phyloP scores from a whole-genome alignment of 2,113 vertebrate species.

The Rhizomys pruinosus region DNA sequence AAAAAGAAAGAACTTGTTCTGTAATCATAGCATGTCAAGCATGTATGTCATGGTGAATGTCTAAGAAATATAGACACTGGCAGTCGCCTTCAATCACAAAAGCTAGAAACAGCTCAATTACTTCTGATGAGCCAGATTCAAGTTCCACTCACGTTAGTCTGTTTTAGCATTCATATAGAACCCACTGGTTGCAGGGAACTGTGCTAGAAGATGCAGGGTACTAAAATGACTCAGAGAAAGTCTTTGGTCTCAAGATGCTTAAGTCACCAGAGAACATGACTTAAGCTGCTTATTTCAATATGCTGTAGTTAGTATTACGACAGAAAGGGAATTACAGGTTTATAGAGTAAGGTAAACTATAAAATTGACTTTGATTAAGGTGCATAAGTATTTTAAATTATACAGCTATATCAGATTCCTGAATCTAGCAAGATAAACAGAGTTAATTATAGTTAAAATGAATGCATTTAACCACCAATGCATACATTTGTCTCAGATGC shows the following conservation, averaged over 20 bases:
- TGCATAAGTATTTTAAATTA: conserved; percentile 44
- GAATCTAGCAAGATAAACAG: background rate
- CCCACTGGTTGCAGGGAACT: background rate
- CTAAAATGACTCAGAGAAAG: background rate
- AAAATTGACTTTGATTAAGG: conserved; percentile 38
- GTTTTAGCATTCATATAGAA: background rate
- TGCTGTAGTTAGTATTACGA: background rate
- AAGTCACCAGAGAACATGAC: background rate
- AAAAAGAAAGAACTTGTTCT: conserved; percentile 22
- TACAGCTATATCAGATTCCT: background rate
- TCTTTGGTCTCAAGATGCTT: background rate
- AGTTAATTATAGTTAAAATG: conserved; percentile 23
- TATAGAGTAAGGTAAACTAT: conserved; percentile 34
- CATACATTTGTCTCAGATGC: background rate
- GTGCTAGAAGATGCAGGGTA: background rate
- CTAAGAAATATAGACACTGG: conserved; percentile 56
- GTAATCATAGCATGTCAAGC: conserved; percentile 51
- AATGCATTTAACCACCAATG: conserved; percentile 14
- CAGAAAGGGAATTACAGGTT: conserved; percentile 10
- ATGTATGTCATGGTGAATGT: conserved; percentile 6
- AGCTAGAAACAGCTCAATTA: conserved; percentile 40
- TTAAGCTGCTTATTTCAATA: conserved; percentile 1
- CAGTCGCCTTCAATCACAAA: conserved; percentile 13
- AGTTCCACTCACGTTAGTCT: background rate
- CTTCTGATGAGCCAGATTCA: background rate